Base-by-base conservation (phyloP, 2,113 vertebrate genomes). In the Ornithorhynchus anatinus region DNA sequence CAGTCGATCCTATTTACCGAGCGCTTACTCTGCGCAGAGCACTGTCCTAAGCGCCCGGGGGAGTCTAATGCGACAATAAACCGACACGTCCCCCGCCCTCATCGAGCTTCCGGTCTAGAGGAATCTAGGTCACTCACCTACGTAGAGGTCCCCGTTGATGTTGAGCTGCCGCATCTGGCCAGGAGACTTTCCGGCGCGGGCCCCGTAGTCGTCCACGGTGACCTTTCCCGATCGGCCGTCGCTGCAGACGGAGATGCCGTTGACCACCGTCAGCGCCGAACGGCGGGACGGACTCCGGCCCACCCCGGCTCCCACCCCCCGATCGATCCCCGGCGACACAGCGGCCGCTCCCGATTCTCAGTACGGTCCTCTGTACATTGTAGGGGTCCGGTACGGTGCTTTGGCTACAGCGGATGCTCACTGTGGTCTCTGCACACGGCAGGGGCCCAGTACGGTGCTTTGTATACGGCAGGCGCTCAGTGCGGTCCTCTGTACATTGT, bases 141-240 rank as follows among this genome's bases (percentile, higher is more conserved):
- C 85, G 27, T 96, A 99, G 35, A 99, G 92, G 32, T 94, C 92
- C 6, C 97, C 97, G 0, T 93, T 97, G 84, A 97, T 95, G 64
- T 99, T 99, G 32, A 99, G 91, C 45, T 99, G 98, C 37, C 96
- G 94, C 98, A 99, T 99, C 85, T 92, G 94, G 32, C 97, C 98
- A 1, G 96, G 94, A 1, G 98, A 96, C 72, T 93, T 94, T 47
- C 96, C 95, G 0, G 97, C 98, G 78, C 94, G 95, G 53, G 96
- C 95, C 66, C 97, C 97, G 0, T 97, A 98, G 81, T 99, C 97
- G 1, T 99, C 98, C 61, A 97, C 96, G 0, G 98, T 99, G 56
- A 99, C 87, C 82, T 99, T 99, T 23, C 98, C 98, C 13, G 95
- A 95, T 14, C 93, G 96, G 2, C 96, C 97, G 31, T 99, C 97